Percentiles rank a stretch among this genome's conserved stretches.
Conservation (phyloP, 2,888 invertebrate genomes). For the Trachelus troglodyta region DNA sequence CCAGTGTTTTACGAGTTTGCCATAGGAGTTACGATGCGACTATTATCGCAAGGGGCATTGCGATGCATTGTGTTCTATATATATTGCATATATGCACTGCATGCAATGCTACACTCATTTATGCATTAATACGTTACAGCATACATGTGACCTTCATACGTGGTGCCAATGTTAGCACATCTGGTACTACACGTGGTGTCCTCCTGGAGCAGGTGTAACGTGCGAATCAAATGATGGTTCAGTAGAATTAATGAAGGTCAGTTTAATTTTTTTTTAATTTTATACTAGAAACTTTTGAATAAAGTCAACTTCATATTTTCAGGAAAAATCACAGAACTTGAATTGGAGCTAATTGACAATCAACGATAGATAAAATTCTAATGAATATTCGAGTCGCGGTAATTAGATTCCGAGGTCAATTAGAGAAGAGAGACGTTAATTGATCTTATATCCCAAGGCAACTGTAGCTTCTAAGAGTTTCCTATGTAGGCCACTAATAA, state of each 20-base stretch:
- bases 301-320: neutral
- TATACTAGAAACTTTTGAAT: neutral
- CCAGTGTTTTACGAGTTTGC: neutral
- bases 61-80: neutral
- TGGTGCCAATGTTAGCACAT: neutral
- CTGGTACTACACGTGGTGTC: neutral
- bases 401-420: neutral
- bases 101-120: neutral
- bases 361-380: neutral
- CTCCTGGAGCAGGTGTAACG: neutral
- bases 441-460: neutral
- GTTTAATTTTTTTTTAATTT: no score
- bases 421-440: neutral
- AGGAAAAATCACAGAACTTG: neutral
- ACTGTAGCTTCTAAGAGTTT: neutral
- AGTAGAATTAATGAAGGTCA: neutral
- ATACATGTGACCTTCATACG: neutral
- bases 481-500: neutral
- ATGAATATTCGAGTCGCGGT: neutral
- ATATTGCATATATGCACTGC: no score
- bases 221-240: neutral
- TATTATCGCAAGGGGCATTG: neutral
- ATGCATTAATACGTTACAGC: neutral
- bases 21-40: neutral
- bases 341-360: neutral